phyloP scores from a whole-genome alignment of 1,140 invertebrate genomes.

The Lepidurus apus region DNA sequence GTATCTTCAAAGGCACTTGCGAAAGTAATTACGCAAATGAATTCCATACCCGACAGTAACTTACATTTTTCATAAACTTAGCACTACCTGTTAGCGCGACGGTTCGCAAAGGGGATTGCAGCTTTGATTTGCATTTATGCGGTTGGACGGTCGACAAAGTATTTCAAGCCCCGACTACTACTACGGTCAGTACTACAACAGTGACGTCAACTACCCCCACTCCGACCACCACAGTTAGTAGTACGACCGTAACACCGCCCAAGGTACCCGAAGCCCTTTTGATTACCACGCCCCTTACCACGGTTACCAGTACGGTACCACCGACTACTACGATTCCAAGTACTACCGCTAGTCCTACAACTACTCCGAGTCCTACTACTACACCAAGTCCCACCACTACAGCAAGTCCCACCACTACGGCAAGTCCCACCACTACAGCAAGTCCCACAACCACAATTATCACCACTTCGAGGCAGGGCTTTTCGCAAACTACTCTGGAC shows the following conservation, averaged over 20 bases:
- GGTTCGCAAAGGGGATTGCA: slow-evolving; percentile 25
- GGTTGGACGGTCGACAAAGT: slow-evolving; percentile 31
- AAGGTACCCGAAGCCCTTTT: not conserved
- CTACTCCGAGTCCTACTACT: not conserved
- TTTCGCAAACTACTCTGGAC: not conserved
- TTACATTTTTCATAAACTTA: not conserved
- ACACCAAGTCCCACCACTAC: not conserved
- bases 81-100: slow-evolving; percentile 24
- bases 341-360: not conserved
- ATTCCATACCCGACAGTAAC: not conserved
- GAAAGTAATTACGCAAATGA: not conserved
- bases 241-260: not conserved
- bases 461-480: not conserved
- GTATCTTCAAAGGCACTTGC: slow-evolving; percentile 25
- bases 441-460: slow-evolving; percentile 10
- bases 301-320: not conserved
- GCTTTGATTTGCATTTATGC: slow-evolving; percentile 30
- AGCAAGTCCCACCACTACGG: not conserved
- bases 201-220: not conserved
- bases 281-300: not conserved
- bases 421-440: not conserved
- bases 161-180: not conserved
- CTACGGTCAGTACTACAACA: slow-evolving; percentile 28
- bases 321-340: not conserved
- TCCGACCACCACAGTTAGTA: not conserved